phyloP scores from a whole-genome alignment of 2,888 invertebrate genomes.

The Dioctria rufipes region DNA sequence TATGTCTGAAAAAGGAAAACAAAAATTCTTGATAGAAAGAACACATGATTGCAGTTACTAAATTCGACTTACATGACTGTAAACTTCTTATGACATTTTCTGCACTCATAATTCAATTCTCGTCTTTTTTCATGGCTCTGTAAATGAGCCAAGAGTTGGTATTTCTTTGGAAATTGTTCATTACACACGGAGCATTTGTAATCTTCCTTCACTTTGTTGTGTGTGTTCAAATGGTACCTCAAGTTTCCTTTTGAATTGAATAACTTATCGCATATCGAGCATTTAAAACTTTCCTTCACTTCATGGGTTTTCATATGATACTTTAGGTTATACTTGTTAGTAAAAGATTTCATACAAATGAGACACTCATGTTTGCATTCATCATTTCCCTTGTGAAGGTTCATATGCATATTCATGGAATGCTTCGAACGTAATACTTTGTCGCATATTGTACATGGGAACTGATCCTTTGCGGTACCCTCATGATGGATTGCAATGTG shows the following conservation, averaged over 20 bases:
- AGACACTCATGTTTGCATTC: not conserved
- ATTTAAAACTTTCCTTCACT: not conserved
- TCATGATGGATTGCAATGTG: constrained; percentile 16
- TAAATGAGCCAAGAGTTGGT: constrained; percentile 3
- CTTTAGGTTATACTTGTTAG: constrained; percentile 26
- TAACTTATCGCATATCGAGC: constrained; percentile 18
- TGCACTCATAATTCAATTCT: constrained; percentile 10
- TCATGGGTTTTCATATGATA: constrained; percentile 28
- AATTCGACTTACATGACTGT: constrained; percentile 25
- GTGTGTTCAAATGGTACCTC: constrained; percentile 10
- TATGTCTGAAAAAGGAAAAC: constrained; percentile 54
- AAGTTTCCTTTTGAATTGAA: constrained; percentile 18
- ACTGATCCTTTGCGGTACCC: not conserved
- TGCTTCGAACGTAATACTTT: constrained; percentile 16
- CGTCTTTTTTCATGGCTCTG: constrained; percentile 19
- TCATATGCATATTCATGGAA: constrained; percentile 17
- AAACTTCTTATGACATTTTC: constrained; percentile 24
- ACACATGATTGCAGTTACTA: not conserved
- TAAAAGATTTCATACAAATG: constrained; percentile 28
- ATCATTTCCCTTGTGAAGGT: not conserved
- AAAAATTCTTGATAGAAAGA: not conserved
- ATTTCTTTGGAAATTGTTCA: not conserved
- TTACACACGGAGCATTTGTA: constrained; percentile 19
- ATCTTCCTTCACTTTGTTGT: constrained; percentile 11
- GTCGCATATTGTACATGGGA: constrained; percentile 25